Evolutionary conservation across 2,888 invertebrate species (phyloP).

Genomic region (Biston betularia): DNA sequence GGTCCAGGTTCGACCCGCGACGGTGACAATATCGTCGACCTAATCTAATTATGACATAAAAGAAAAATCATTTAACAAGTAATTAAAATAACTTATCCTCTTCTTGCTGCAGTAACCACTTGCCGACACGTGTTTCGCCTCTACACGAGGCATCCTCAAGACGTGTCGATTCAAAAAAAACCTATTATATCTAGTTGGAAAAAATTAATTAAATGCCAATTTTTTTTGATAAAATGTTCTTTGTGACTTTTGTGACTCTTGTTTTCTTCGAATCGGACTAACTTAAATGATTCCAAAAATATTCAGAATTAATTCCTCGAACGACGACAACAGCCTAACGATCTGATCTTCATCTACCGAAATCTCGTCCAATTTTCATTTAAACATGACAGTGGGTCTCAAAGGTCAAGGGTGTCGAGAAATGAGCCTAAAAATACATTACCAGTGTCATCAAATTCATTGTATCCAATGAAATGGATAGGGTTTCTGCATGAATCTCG

Average conservation of each 20-base stretch:
- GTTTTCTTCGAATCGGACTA: conserved; percentile 4
- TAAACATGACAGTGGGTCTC: conserved; percentile 24
- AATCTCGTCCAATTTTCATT: conserved; percentile 29
- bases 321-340: conserved; percentile 19
- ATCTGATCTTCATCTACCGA: conserved; percentile 24
- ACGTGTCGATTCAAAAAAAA: no score
- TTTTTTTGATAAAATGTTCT: neutral
- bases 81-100: no score
- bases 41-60: no score
- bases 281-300: conserved; percentile 10
- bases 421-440: conserved; percentile 28
- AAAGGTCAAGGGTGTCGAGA: conserved; percentile 29
- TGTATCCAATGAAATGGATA: neutral
- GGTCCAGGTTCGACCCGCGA: no score
- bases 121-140: no score
- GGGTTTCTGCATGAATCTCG: neutral
- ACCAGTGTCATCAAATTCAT: conserved; percentile 28
- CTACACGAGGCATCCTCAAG: no score
- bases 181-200: no score
- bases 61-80: no score
- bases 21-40: no score
- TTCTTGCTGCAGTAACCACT: no score
- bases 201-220: no score
- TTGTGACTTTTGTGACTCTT: neutral
- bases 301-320: conserved; percentile 7